A percentile compares a stretch with the other conserved stretches of the same genome.
Conservation (phyloP, 2,113 vertebrate genomes). For the Chitala chitala region DNA sequence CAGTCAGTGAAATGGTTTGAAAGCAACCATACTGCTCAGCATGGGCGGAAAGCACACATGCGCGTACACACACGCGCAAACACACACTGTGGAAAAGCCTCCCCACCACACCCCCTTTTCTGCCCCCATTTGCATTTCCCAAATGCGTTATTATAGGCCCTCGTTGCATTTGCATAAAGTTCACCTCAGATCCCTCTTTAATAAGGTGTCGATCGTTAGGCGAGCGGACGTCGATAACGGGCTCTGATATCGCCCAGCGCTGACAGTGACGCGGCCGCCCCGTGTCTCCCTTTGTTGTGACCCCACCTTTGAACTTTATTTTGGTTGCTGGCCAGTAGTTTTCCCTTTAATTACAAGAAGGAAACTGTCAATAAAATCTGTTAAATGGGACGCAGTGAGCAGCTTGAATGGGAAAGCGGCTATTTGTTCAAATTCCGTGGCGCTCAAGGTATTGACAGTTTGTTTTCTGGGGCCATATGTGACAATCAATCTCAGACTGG, state of each 20-base stretch:
- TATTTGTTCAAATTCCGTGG: slow-evolving; percentile 95
- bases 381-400: slow-evolving; percentile 95
- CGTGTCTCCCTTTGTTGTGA: slow-evolving; percentile 90
- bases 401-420: slow-evolving; percentile 81
- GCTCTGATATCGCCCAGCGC: slow-evolving; percentile 85
- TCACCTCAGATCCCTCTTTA: slow-evolving; percentile 91
- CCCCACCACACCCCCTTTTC: slow-evolving; percentile 2
- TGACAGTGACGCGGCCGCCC: slow-evolving; percentile 76
- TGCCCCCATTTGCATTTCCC: slow-evolving; percentile 60
- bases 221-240: slow-evolving; percentile 87
- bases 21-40: slow-evolving; percentile 1
- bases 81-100: neutral
- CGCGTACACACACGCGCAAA: slow-evolving; percentile 13
- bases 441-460: slow-evolving; percentile 93
- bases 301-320: slow-evolving; percentile 99
- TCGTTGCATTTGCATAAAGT: slow-evolving; percentile 91
- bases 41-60: neutral
- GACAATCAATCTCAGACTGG: slow-evolving; percentile 90
- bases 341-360: slow-evolving; percentile 99
- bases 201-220: slow-evolving; percentile 91
- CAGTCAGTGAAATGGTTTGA: slow-evolving; percentile 76
- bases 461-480: slow-evolving; percentile 92
- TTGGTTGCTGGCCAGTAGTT: slow-evolving; percentile 97
- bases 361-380: slow-evolving; percentile 99
- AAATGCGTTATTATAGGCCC: slow-evolving; percentile 68